Conservation (phyloP, 1,140 invertebrate genomes). For the Eumeta japonica region DNA sequence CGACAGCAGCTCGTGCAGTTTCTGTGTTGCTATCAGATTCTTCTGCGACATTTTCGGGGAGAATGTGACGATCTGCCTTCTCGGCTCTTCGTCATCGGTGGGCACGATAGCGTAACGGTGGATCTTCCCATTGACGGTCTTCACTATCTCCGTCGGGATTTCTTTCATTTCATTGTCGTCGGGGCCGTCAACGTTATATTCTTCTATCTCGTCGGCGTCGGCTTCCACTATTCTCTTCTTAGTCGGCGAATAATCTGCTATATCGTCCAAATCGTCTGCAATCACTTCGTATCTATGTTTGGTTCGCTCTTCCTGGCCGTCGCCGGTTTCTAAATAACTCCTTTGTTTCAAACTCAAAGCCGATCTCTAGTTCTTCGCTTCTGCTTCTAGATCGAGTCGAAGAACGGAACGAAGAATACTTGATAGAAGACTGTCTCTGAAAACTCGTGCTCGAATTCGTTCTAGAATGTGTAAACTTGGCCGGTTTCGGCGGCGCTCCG, state of each 20-base stretch:
- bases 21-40: conserved; percentile 69
- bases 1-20: conserved; percentile 69
- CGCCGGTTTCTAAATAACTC: conserved; percentile 16
- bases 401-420: conserved; percentile 43
- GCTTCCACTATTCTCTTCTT: conserved; percentile 59
- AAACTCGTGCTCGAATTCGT: conserved; percentile 19
- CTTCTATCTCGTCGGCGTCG: conserved; percentile 50
- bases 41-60: conserved; percentile 54
- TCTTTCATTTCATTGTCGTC: conserved; percentile 59
- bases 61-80: conserved; percentile 38
- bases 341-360: conserved; percentile 45
- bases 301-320: conserved; percentile 33
- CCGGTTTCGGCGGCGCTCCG: conserved; percentile 42
- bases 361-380: conserved; percentile 22
- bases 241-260: conserved; percentile 58
- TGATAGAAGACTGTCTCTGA: conserved; percentile 38
- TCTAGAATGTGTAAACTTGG: conserved; percentile 21
- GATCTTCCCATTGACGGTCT: conserved; percentile 60
- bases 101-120: conserved; percentile 64
- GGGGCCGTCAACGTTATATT: conserved; percentile 60
- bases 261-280: conserved; percentile 56
- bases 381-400: too few relatives aligned
- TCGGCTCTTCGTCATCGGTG: conserved; percentile 51
- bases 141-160: conserved; percentile 61
- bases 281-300: conserved; percentile 57